phyloP scores from a whole-genome alignment of 2,113 vertebrate species.

The Gambusia affinis region DNA sequence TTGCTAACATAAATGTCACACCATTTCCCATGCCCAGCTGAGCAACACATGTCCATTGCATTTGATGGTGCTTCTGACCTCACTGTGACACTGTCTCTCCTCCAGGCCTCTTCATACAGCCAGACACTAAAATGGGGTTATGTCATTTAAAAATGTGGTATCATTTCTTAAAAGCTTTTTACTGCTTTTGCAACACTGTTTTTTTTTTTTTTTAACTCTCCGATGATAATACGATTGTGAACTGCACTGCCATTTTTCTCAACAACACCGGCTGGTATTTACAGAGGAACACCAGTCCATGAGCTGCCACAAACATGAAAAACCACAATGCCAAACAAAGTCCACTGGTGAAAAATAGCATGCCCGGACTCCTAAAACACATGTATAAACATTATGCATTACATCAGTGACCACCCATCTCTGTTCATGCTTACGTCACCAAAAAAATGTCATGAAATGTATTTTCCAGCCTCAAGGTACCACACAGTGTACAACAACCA shows the following conservation, averaged over 20 bases:
- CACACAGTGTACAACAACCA: conserved; percentile 23
- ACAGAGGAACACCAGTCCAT: conserved; percentile 42
- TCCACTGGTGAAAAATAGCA: conserved; percentile 46
- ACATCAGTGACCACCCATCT: conserved; percentile 29
- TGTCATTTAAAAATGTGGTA: conserved; percentile 34
- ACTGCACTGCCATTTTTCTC: conserved; percentile 8
- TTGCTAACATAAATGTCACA: conserved; percentile 54
- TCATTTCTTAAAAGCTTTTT: conserved; percentile 35
- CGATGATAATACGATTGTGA: conserved; percentile 36
- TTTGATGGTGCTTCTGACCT: conserved; percentile 53
- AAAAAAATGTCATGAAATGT: conserved; percentile 10
- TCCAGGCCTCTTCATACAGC: conserved; percentile 18
- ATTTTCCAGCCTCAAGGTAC: conserved; percentile 9
- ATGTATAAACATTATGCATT: conserved; percentile 53
- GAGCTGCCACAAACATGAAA: conserved; percentile 62
- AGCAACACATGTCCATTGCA: conserved; percentile 57
- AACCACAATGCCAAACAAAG: conserved; percentile 65
- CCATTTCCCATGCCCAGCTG: conserved; percentile 29
- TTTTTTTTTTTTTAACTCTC: conserved; percentile 35
- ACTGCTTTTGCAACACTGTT: conserved; percentile 33
- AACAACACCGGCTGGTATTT: conserved; percentile 56
- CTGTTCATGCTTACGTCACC: conserved; percentile 14
- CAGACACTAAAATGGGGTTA: conserved; percentile 47
- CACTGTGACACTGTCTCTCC: conserved; percentile 41
- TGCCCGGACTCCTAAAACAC: conserved; percentile 36